phyloP scores from a whole-genome alignment of 2,888 invertebrate species.

The Brachyopa scutellaris region DNA sequence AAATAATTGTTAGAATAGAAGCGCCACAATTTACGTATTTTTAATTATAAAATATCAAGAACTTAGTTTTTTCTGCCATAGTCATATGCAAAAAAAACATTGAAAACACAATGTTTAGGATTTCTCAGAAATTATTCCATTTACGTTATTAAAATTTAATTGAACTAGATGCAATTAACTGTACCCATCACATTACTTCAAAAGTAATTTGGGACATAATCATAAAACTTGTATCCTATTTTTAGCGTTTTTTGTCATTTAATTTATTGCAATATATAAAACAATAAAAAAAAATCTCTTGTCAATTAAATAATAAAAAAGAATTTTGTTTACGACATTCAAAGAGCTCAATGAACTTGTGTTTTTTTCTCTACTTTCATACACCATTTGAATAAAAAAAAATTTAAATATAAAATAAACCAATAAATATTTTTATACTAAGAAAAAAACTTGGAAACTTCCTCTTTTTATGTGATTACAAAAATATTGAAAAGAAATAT shows the following conservation, averaged over 20 bases:
- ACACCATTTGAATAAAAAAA: constrained; percentile 31
- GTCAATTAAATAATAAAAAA: constrained; percentile 64
- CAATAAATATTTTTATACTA: constrained; percentile 68
- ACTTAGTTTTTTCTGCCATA: constrained; percentile 63
- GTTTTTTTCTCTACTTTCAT: constrained; percentile 24
- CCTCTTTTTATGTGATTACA: constrained; percentile 73
- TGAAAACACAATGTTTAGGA: constrained; percentile 43
- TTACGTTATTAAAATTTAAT: constrained; percentile 55
- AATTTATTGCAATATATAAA: constrained; percentile 64
- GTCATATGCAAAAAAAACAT: constrained; percentile 50
- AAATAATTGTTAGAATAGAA: constrained; percentile 52
- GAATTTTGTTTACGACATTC: constrained; percentile 41
- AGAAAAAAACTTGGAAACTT: constrained; percentile 68
- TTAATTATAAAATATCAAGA: constrained; percentile 62
- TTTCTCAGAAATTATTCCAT: constrained; percentile 65
- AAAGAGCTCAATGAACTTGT: constrained; percentile 34
- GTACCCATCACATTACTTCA: constrained; percentile 48
- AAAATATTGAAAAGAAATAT: constrained; percentile 25
- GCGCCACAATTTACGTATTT: constrained; percentile 68
- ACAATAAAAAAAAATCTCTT: constrained; percentile 45
- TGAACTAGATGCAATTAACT: constrained; percentile 48
- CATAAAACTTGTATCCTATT: constrained; percentile 61
- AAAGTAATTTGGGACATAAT: constrained; percentile 57
- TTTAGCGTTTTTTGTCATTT: constrained; percentile 40
- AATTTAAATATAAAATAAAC: constrained; percentile 15